Evolutionary conservation across 2,113 vertebrate genomes (phyloP), one percentile per base, ranked within the genome.

Genomic region (Psilopsiagon aurifrons): DNA sequence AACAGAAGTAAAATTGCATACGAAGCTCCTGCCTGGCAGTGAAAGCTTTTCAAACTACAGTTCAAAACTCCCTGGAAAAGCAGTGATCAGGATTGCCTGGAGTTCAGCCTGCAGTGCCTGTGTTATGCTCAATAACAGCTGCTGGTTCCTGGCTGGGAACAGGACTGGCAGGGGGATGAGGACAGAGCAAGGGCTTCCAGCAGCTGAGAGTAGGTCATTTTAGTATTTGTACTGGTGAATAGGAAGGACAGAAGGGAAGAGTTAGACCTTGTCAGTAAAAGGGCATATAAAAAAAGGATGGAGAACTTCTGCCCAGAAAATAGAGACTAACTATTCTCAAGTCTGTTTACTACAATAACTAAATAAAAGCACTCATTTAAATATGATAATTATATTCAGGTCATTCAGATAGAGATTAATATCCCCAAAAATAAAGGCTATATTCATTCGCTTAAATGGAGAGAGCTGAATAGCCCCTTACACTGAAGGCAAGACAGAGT

Each of bases 161-260:
- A 20, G 37, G 47, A 33, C 54, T 51, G 86, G 69, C 77, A 92
- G 62, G 70, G 41, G 33, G 46, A 75, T 44, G 31, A 73, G 83
- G 73, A 68, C 47, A 75, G 19, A 10, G 28, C 6, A 4, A 4
- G 43, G n/a, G 29, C 52, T 83, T 90, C 51, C 55, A 92, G 85
- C 85, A 96, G 83, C 68, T 75, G 70, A 52, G 69, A 86, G 43
- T 51, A 81, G 88, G 80, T 86, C 76, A 83, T 63, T 93, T 78
- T 44, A 59, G 51, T 70, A 33, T 94, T 90, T 94, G 51, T n/a
- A 43, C 31, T 37, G 27, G 44, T 78, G 69, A 94, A 86, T 76
- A 94, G 76, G 69, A 94, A 96, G 73, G 80, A 75, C 39, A 71
- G 92, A 86, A 86, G 64, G 51, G 54, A 90, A 90, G 87, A 68